phyloP scores from a whole-genome alignment of 2,888 invertebrate genomes.

The Corythucha ciliata region DNA sequence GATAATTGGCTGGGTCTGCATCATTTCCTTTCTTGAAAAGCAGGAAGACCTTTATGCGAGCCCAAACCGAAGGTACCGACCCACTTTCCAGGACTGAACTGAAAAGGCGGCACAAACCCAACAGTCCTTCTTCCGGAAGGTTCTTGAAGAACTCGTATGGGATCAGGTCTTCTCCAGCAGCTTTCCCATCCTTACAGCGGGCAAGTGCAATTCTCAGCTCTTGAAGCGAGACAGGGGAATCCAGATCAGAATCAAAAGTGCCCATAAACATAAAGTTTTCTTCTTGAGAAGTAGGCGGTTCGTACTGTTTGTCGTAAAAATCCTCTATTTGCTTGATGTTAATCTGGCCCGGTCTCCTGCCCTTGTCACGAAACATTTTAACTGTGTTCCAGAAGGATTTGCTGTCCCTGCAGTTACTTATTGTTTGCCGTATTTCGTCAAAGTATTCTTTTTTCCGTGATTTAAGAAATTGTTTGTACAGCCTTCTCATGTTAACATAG shows the following conservation, averaged over 20 bases:
- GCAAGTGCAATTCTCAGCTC: slow-evolving; percentile 3
- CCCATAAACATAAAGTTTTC: not conserved
- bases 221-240: not conserved
- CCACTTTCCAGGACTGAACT: slow-evolving; percentile 1
- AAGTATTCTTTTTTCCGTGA: not conserved
- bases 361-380: not conserved
- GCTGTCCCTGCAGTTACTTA: not conserved
- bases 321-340: not conserved
- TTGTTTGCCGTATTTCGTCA: not conserved
- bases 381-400: slow-evolving; percentile 12
- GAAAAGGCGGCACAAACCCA: not conserved
- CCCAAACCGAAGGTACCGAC: not conserved
- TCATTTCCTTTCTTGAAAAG: slow-evolving; percentile 11
- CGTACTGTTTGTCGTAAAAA: not conserved
- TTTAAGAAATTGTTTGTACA: not conserved
- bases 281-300: not conserved
- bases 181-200: slow-evolving; percentile 2
- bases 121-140: not conserved
- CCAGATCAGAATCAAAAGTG: not conserved
- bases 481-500: not conserved
- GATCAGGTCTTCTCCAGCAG: slow-evolving; percentile 9
- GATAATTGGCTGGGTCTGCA: not conserved
- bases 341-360: not conserved
- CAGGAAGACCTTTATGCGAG: not conserved
- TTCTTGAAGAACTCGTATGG: slow-evolving; percentile 5